These are phyloP conservation scores for Oreochromis grahami DNA, from an alignment of 2,797 vertebrate species.

Conservation along the genomic window DNA sequence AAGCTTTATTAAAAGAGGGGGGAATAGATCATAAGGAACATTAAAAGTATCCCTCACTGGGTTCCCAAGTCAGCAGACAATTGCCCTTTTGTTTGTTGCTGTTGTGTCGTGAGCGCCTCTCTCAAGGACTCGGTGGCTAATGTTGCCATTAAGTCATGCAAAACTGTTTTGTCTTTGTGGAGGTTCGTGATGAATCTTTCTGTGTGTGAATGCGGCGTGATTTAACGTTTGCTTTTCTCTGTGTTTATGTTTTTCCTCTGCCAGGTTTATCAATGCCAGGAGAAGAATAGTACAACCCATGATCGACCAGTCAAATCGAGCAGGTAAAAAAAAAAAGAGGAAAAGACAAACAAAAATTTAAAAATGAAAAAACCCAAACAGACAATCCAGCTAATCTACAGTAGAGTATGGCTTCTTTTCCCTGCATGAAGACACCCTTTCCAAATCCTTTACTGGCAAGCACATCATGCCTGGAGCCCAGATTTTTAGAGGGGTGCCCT, in stretches of 20 bases:
- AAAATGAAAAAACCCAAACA: not conserved
- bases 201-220: constrained; percentile 61
- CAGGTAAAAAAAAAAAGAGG: constrained; percentile 84
- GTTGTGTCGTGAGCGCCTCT: constrained; percentile 65
- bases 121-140: constrained; percentile 63
- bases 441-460: constrained; percentile 37
- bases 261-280: constrained; percentile 99
- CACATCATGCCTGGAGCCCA: constrained; percentile 39
- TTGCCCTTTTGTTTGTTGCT: constrained; percentile 75
- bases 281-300: constrained; percentile 99
- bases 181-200: constrained; percentile 65
- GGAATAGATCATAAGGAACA: constrained; percentile 81
- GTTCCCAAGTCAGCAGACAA: constrained; percentile 76
- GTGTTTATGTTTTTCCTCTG: constrained; percentile 55
- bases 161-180: constrained; percentile 74
- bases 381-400: constrained; percentile 3
- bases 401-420: not conserved
- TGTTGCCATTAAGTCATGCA: constrained; percentile 76
- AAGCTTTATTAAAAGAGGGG: constrained; percentile 82
- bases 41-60: constrained; percentile 77
- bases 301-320: constrained; percentile 99
- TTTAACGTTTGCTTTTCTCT: constrained; percentile 74
- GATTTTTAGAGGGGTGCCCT: constrained; percentile 16
- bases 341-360: not conserved
- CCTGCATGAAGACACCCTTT: constrained; percentile 29